phyloP scores from a whole-genome alignment of 2,888 invertebrate species.

The Ormyrus rosae region DNA sequence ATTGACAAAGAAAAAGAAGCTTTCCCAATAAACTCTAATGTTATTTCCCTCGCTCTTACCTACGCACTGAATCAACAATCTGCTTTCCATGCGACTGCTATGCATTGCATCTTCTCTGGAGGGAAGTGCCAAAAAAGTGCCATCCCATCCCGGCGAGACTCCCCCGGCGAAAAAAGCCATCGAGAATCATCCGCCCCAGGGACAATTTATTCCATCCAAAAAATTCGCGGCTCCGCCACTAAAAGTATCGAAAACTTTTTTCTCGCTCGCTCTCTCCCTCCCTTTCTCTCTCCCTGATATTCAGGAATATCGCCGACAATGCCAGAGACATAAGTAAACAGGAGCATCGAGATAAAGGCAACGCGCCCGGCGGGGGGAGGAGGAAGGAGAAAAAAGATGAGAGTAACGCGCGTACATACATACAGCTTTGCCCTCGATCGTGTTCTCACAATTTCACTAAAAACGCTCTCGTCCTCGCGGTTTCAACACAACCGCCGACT shows the following conservation, averaged over 20 bases:
- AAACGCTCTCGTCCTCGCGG: slow-evolving; percentile 25
- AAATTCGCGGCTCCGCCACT: no score
- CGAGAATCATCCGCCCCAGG: no score
- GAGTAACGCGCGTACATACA: background rate
- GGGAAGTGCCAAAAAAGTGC: background rate
- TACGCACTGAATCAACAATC: no score
- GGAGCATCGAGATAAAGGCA: slow-evolving; percentile 29
- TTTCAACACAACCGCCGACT: slow-evolving; percentile 26
- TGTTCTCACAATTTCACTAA: slow-evolving; percentile 45
- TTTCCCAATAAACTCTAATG: no score
- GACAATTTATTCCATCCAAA: no score
- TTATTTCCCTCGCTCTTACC: no score
- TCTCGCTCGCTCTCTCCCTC: no score
- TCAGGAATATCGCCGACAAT: slow-evolving; percentile 2
- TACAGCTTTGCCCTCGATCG: background rate
- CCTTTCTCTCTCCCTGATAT: background rate
- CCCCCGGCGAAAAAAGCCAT: background rate
- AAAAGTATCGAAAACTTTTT: no score
- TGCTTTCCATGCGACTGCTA: background rate
- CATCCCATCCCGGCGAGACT: no score
- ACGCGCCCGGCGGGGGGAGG: background rate
- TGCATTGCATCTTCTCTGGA: background rate
- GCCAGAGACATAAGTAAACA: slow-evolving; percentile 36
- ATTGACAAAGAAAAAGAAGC: no score
- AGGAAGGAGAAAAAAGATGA: slow-evolving; percentile 1